Base-by-base conservation (phyloP, 1,140 invertebrate species). In the Cephus cinctus region DNA sequence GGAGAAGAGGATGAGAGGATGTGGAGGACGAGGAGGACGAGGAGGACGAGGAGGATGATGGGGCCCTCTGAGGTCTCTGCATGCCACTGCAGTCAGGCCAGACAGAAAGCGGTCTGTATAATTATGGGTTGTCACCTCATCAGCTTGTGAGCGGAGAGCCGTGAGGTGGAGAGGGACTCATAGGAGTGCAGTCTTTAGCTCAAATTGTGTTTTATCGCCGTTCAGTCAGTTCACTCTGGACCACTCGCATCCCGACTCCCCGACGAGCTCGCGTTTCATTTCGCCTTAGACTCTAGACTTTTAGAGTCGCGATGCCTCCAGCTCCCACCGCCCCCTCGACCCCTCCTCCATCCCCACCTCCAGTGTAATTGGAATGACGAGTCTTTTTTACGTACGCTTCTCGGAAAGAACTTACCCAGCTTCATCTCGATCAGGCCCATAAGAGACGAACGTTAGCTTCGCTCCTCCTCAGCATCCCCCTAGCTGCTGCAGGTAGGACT, bases 111-210 rank as follows among this genome's bases (percentile, higher is more conserved):
- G 67, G 67, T 67, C 67, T 68, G 64, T 76, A 76, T 76, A 77
- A 76, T 76, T 77, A 73, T 73, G 66, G 75, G 75, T 77, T 77
- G 75, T 77, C 75, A 77, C 75, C 72, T 76, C 75, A 75, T 76
- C 73, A 76, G 69, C 65, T 63, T 53, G 57, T 53, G 58, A 51
- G 45, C 11, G 30, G 44, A 25, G 16, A 36, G 44, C 14, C 14
- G 32, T 8, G 18, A 21, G 16, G 9, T 15, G 41, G 51, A 31
- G 51, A 49, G 54, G 59, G 50, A 45, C 19, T 41, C 38, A 59
- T 54, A 59, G 51, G 56, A 59, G 66, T 56, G 64, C 64, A 65
- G 60, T 71, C 69, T 75, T 73, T 73, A 69, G 62, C 63, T 71
- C 56, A 73, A 73, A 73, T 75, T 73, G 73, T 71, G 59, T 71